phyloP scores from a whole-genome alignment of 2,113 vertebrate genomes.

The Macrotis lagotis region DNA sequence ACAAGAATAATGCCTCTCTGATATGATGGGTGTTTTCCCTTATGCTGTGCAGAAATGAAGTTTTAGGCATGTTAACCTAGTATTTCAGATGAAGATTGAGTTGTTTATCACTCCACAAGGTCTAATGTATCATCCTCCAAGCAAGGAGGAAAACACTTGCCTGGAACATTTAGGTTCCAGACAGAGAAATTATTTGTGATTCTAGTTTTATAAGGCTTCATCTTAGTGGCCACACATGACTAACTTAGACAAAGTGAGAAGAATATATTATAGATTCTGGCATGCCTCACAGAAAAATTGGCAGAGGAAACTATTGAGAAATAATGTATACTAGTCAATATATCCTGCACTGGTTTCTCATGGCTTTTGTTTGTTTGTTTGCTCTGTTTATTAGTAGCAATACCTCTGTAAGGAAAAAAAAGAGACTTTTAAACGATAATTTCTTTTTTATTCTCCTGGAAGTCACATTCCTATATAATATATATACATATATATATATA shows the following conservation, averaged over 20 bases:
- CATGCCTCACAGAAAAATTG: not conserved
- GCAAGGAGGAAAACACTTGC: constrained; percentile 18
- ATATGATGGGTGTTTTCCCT: not conserved
- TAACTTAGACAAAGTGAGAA: constrained; percentile 32
- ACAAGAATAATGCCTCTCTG: not conserved
- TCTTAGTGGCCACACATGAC: not conserved
- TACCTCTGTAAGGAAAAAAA: constrained; percentile 39
- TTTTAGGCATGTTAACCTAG: constrained; percentile 27
- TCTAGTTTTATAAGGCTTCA: not conserved
- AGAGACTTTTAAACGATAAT: not conserved
- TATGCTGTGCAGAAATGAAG: constrained; percentile 17
- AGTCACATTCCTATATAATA: not conserved
- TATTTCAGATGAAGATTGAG: constrained; percentile 23
- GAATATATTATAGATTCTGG: not conserved
- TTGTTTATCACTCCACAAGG: not conserved
- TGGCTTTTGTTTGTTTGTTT: constrained; percentile 21
- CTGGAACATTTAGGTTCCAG: constrained; percentile 18
- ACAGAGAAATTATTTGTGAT: not conserved
- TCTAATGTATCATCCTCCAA: not conserved
- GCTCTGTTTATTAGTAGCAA: constrained; percentile 15
- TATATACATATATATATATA: too few species aligned
- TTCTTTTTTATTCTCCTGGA: constrained; percentile 36
- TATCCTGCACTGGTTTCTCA: constrained; percentile 20
- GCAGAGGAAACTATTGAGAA: constrained; percentile 18
- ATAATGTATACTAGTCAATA: not conserved